Percentiles rank a stretch among this genome's conserved stretches.
These are phyloP conservation scores for Vulpes lagopus DNA, from an alignment of 2,113 vertebrate species.

Conservation along the genomic window DNA sequence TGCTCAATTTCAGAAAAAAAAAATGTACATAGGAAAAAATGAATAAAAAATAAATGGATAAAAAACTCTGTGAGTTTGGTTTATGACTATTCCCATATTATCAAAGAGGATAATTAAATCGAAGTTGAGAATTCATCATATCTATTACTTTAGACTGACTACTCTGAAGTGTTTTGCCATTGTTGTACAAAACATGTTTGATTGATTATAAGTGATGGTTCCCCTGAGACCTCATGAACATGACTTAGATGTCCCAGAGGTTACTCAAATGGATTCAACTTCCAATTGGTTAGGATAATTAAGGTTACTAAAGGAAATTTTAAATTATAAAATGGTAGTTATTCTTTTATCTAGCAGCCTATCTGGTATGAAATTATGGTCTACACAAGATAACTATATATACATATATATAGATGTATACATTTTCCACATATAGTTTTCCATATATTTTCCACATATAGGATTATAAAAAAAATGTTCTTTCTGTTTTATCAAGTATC, in stretches of 20 bases:
- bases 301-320: slow-evolving; percentile 27
- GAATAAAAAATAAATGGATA: neutral
- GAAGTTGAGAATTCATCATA: neutral
- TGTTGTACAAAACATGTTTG: slow-evolving; percentile 35
- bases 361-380: neutral
- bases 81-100: neutral
- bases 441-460: neutral
- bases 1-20: neutral
- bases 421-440: neutral
- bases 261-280: neutral
- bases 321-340: neutral
- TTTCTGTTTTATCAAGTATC: neutral
- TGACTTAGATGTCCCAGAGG: neutral
- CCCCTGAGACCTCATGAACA: neutral
- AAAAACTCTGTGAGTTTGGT: neutral
- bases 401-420: neutral
- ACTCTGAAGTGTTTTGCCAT: slow-evolving; percentile 16
- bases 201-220: neutral
- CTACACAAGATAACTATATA: neutral
- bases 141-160: slow-evolving; percentile 48
- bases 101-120: slow-evolving; percentile 26
- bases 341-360: neutral
- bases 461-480: neutral
- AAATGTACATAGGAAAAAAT: neutral
- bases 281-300: neutral